Conservation (phyloP, 2,113 vertebrate genomes). For the Python bivittatus region DNA sequence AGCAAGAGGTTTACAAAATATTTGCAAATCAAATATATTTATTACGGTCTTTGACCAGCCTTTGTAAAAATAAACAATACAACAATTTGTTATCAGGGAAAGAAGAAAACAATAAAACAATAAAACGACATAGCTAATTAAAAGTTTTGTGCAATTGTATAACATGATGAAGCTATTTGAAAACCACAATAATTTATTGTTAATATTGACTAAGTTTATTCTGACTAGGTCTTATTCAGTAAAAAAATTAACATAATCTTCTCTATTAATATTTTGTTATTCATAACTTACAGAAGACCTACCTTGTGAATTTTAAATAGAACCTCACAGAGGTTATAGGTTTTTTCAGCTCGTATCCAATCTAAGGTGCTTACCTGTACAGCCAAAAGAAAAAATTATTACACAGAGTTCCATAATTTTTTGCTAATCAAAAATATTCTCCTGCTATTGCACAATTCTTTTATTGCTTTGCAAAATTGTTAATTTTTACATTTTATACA, state of each 20-base stretch:
- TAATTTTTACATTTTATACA: not conserved
- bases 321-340: slow-evolving; percentile 96
- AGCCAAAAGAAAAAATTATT: slow-evolving; percentile 44
- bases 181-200: not conserved
- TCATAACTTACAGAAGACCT: slow-evolving; percentile 33
- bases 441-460: not conserved
- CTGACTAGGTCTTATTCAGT: not conserved
- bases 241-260: not conserved
- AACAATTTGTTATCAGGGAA: no score
- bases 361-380: slow-evolving; percentile 84
- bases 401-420: not conserved
- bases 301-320: slow-evolving; percentile 96
- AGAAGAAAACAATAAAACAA: no score
- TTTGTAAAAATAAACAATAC: not conserved
- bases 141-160: not conserved
- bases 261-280: not conserved
- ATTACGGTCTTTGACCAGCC: no score
- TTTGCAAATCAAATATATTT: not conserved
- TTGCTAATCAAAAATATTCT: not conserved
- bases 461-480: not conserved
- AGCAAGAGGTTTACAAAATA: not conserved
- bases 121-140: no score
- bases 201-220: not conserved
- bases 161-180: no score
- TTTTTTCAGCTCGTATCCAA: slow-evolving; percentile 87